Base-by-base conservation (phyloP, 2,888 invertebrate genomes). In the Microchrysa polita region DNA sequence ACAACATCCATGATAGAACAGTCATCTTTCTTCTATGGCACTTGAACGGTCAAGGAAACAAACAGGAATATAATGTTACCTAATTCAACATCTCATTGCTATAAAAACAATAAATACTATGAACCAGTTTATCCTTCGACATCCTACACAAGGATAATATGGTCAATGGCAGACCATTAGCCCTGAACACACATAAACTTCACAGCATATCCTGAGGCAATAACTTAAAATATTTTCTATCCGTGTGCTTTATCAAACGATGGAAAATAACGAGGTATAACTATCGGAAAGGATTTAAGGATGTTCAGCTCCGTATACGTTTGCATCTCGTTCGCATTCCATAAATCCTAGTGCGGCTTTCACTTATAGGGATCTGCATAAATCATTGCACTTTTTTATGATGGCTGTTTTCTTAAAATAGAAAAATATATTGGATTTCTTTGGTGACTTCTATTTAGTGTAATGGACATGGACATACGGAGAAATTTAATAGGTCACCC, bases 311-410 rank as follows among this genome's bases (percentile, higher is more conserved):
- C 27, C 27, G n/a, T n/a, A 34, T 34, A 34, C 27, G 27, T 34
- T 27, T 53, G 67, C n/a, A 52, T 53, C 23, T 18, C 27, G 27
- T 34, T 27, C 27, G 67, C n/a, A 52, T 53, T 52, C 42, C 42
- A 61, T 40, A 61, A 61, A 61, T 61, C 61, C n/a, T 61, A 4
- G 2, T 61, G 27, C n/a, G 16, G 18, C 10, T 40, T 42, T 34
- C 27, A 34, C 27, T 61, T 42, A 14, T 23, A 34, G 10, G 53
- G 34, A 67, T 67, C 52, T 67, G 53, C 67, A 67, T 67, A 67
- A 67, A 67, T 67, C 67, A 67, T 67, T 67, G 67, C 53, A 53
- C 52, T 20, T 53, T 53, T 53, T 34, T 34, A 23, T 65, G 5
- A 53, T 53, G 27, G 0, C 27, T 7, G 7, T 34, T 42, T 61